Percentiles rank a stretch among this genome's conserved stretches.
These are phyloP conservation scores for Netelia fuscicornis DNA, from an alignment of 2,888 invertebrate genomes.

Conservation along the genomic window DNA sequence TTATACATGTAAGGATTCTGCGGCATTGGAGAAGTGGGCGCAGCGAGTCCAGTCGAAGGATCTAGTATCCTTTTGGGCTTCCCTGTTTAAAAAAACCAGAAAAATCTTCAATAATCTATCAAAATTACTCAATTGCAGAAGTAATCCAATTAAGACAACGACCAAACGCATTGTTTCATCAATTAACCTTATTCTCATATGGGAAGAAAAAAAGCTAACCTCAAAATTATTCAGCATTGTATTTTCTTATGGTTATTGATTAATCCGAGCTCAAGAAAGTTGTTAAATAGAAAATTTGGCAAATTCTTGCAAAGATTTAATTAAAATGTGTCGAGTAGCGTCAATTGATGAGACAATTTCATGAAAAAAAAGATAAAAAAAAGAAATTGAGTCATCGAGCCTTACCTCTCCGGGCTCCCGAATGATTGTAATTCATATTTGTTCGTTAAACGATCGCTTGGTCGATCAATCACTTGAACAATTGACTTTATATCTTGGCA, in stretches of 20 bases:
- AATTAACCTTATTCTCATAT: conserved; percentile 8
- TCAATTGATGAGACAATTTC: background rate
- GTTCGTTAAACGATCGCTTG: conserved; percentile 35
- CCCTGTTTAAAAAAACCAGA: conserved; percentile 71
- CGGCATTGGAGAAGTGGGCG: conserved; percentile 73
- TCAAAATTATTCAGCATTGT: background rate
- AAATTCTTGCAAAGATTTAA: background rate
- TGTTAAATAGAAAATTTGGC: background rate
- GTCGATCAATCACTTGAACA: background rate
- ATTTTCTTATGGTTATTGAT: background rate
- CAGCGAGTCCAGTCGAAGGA: conserved; percentile 79
- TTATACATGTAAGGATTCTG: conserved; percentile 80
- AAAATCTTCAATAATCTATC: background rate
- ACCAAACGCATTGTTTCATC: background rate
- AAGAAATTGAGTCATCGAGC: background rate
- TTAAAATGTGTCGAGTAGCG: background rate
- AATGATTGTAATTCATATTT: conserved; percentile 82
- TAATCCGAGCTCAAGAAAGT: background rate
- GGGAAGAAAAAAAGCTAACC: conserved; percentile 15
- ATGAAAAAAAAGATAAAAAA: background rate
- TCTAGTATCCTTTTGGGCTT: conserved; percentile 82
- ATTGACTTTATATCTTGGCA: background rate
- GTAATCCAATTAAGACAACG: background rate
- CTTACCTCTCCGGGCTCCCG: conserved; percentile 81
- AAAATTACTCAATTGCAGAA: background rate